These are phyloP conservation scores for Scotopteryx bipunctaria DNA, from an alignment of 2,888 invertebrate species.

Conservation along the genomic window DNA sequence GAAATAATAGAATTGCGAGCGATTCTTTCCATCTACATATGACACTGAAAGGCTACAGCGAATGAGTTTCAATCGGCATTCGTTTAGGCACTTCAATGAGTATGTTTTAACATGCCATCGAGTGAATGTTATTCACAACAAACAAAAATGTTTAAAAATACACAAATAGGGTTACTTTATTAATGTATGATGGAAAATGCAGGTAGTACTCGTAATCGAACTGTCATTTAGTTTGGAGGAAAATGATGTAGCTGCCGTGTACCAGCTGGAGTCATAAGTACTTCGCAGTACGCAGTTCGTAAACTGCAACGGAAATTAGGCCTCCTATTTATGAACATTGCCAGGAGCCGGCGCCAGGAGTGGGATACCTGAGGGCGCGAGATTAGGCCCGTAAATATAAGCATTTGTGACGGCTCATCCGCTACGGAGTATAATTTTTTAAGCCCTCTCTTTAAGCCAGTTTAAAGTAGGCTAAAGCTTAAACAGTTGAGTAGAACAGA, in stretches of 20 bases:
- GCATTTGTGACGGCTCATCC: slow-evolving; percentile 2
- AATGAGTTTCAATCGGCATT: too few species aligned
- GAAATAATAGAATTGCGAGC: too few species aligned
- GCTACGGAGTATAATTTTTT: not conserved
- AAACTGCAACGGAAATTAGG: slow-evolving; percentile 14
- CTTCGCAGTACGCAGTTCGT: slow-evolving; percentile 4
- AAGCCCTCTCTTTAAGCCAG: not conserved
- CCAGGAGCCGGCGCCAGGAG: slow-evolving; percentile 4
- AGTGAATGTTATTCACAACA: not conserved
- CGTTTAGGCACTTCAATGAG: too few species aligned
- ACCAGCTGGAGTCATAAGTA: not conserved
- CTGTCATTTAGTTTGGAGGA: too few species aligned
- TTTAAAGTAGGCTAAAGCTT: not conserved
- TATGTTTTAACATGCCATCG: not conserved
- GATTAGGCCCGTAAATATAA: slow-evolving; percentile 5
- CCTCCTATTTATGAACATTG: slow-evolving; percentile 18
- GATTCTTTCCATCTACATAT: not conserved
- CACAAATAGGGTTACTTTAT: too few species aligned
- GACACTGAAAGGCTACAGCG: too few species aligned
- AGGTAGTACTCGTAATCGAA: too few species aligned
- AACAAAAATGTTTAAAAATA: not conserved
- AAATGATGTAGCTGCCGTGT: too few species aligned
- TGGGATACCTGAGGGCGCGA: slow-evolving; percentile 11
- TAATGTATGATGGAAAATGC: too few species aligned
- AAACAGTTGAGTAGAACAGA: not conserved